A percentile compares a stretch with the other conserved stretches of the same genome.
Evolutionary conservation across 2,888 invertebrate genomes (phyloP).

Genomic region (Lochmaea capreae): DNA sequence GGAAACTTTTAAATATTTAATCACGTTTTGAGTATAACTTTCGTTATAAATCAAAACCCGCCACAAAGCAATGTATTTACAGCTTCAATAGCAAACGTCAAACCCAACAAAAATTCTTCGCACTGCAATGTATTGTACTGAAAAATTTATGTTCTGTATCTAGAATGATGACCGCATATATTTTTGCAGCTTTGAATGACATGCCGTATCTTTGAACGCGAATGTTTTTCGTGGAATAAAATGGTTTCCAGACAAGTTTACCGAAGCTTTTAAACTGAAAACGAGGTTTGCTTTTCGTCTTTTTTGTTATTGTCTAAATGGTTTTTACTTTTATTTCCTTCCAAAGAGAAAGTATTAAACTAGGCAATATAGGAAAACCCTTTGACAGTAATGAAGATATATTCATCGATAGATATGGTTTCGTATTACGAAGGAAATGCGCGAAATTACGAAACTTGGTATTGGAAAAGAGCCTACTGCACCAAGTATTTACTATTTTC

Average conservation of each 20-base stretch:
- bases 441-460: too few relatives aligned
- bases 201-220: slow-evolving; percentile 8
- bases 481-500: too few relatives aligned
- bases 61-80: too few relatives aligned
- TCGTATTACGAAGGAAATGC: too few relatives aligned
- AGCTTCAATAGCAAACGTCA: background rate
- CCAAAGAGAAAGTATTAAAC: too few relatives aligned
- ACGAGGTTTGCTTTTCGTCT: background rate
- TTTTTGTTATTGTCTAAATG: background rate
- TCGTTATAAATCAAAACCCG: background rate
- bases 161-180: background rate
- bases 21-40: background rate
- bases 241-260: slow-evolving; percentile 16
- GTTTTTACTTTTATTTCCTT: background rate
- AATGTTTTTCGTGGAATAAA: slow-evolving; percentile 1
- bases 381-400: too few relatives aligned
- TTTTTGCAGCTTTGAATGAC: slow-evolving; percentile 2
- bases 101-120: background rate
- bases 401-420: too few relatives aligned
- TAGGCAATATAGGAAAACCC: too few relatives aligned
- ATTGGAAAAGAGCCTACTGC: too few relatives aligned
- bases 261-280: background rate
- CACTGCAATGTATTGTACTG: background rate
- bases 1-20: too few relatives aligned
- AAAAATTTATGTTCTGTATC: background rate